A percentile compares a stretch with the other conserved stretches of the same genome.
Evolutionary conservation across 2,797 vertebrate species (phyloP).

Genomic region (Sebastes goodei): DNA sequence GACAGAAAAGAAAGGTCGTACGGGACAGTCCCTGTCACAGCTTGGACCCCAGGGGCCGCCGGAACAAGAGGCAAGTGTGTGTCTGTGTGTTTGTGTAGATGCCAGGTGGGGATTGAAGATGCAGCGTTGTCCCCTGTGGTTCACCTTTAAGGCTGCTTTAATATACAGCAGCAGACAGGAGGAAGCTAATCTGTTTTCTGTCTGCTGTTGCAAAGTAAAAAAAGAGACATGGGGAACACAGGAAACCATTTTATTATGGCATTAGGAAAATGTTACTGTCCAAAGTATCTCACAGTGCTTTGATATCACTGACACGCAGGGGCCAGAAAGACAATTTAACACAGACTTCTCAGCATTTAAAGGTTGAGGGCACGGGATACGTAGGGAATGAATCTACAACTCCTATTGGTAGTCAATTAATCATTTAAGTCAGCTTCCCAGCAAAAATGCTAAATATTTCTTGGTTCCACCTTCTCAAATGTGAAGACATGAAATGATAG

Average conservation of each 20-base stretch:
- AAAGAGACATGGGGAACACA: neutral
- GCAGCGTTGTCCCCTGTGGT: slow-evolving; percentile 47
- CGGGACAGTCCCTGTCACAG: slow-evolving; percentile 38
- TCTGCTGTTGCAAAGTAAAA: neutral
- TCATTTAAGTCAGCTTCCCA: neutral
- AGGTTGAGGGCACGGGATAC: neutral
- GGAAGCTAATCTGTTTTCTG: slow-evolving; percentile 37
- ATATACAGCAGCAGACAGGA: slow-evolving; percentile 39
- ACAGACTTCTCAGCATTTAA: neutral
- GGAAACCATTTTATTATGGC: neutral
- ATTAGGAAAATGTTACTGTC: slow-evolving; percentile 1
- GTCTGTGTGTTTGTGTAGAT: slow-evolving; percentile 6
- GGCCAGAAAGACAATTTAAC: neutral
- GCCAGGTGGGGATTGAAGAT: slow-evolving; percentile 44
- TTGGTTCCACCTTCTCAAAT: neutral
- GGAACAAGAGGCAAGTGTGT: slow-evolving; percentile 11
- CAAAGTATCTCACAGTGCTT: neutral
- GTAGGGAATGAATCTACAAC: neutral
- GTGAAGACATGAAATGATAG: neutral
- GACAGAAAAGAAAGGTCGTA: slow-evolving; percentile 55
- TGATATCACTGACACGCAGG: neutral
- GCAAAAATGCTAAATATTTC: neutral
- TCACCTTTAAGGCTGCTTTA: slow-evolving; percentile 43
- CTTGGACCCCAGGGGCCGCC: slow-evolving; percentile 11
- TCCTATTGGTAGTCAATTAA: neutral